Conservation (phyloP, 2,888 invertebrate genomes). For the Scelioninae gen. 1 region DNA sequence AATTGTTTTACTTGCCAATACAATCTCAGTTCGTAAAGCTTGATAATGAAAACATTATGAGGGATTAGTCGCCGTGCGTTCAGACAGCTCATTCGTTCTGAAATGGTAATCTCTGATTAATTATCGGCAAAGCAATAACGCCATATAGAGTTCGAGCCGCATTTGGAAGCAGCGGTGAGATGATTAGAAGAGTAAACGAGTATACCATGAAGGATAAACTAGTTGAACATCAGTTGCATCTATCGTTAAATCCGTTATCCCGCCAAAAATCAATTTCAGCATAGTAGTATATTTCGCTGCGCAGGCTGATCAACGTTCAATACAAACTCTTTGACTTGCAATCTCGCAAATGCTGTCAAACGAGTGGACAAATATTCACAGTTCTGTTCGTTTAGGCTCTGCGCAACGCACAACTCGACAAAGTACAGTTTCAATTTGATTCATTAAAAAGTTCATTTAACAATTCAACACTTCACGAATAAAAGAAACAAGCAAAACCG, state of each 20-base stretch:
- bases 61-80: constrained; percentile 45
- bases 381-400: constrained; percentile 34
- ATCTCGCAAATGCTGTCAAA: constrained; percentile 61
- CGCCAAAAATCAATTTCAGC: constrained; percentile 60
- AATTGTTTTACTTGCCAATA: constrained; percentile 30
- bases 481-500: constrained; percentile 23
- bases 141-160: constrained; percentile 32
- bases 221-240: constrained; percentile 50
- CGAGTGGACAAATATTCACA: constrained; percentile 62
- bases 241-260: constrained; percentile 58
- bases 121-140: constrained; percentile 65
- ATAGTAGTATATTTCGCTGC: constrained; percentile 27
- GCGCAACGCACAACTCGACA: constrained; percentile 17
- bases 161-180: constrained; percentile 47
- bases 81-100: constrained; percentile 54
- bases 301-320: constrained; percentile 41
- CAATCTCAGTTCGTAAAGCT: constrained; percentile 22
- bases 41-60: constrained; percentile 56
- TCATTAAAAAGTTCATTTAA: constrained; percentile 51
- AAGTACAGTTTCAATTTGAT: constrained; percentile 35
- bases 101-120: constrained; percentile 66
- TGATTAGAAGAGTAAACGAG: constrained; percentile 66
- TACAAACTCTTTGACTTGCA: constrained; percentile 61
- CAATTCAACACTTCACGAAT: constrained; percentile 40
- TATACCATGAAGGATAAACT: constrained; percentile 52